Evolutionary conservation across 2,888 invertebrate genomes (phyloP).

Genomic region (Tineola bisselliella): DNA sequence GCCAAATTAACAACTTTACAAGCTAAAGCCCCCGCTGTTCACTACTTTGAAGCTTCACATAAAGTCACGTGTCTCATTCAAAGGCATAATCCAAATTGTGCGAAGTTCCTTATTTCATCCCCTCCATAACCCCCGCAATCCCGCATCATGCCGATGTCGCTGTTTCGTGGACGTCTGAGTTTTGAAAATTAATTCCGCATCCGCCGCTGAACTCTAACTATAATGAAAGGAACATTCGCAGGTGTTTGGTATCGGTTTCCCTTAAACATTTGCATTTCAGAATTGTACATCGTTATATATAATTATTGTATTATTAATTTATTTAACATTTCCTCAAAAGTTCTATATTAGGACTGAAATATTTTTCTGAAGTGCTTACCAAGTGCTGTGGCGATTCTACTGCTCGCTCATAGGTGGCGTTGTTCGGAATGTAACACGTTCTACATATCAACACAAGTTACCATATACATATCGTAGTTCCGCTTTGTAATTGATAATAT

Average conservation of each 20-base stretch:
- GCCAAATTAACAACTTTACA: neutral
- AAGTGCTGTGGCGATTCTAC: too few relatives aligned
- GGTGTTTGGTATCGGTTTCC: slow-evolving; percentile 1
- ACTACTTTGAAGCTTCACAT: slow-evolving; percentile 3
- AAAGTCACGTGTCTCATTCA: slow-evolving; percentile 11
- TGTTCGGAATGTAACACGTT: too few relatives aligned
- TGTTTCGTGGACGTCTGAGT: slow-evolving; percentile 9
- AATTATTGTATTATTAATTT: neutral
- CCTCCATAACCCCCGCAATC: neutral
- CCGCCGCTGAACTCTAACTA: neutral
- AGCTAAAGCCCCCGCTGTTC: neutral
- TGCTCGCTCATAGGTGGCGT: too few relatives aligned
- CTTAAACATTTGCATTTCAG: neutral
- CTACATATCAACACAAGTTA: too few relatives aligned
- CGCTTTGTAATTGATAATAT: too few relatives aligned
- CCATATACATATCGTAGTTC: too few relatives aligned
- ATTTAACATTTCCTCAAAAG: too few relatives aligned
- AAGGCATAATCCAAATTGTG: slow-evolving; percentile 9
- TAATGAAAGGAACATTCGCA: neutral
- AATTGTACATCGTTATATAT: neutral
- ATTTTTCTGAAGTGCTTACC: too few relatives aligned
- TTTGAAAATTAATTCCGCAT: slow-evolving; percentile 12
- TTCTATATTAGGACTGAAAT: too few relatives aligned
- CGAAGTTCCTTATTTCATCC: slow-evolving; percentile 3
- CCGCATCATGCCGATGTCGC: slow-evolving; percentile 9